A percentile compares a stretch with the other conserved stretches of the same genome.
Evolutionary conservation across 2,888 invertebrate species (phyloP).

Genomic region (Sarcophaga subvicina): DNA sequence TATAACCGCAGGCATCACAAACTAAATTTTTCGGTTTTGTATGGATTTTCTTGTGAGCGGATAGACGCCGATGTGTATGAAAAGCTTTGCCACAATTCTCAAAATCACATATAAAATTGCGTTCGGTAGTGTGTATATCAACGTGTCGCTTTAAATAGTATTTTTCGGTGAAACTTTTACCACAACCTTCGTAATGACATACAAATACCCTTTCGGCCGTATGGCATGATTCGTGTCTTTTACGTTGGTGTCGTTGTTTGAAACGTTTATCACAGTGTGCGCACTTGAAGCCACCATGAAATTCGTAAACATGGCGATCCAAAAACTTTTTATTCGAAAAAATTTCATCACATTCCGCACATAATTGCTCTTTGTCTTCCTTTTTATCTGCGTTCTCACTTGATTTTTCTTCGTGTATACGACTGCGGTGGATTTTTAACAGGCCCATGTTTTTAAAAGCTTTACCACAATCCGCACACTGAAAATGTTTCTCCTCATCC

Average conservation of each 20-base stretch:
- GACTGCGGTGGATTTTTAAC: slow-evolving; percentile 72
- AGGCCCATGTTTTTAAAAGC: slow-evolving; percentile 72
- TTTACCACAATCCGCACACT: slow-evolving; percentile 74
- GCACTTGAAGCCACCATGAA: slow-evolving; percentile 66
- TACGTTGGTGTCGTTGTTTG: slow-evolving; percentile 75
- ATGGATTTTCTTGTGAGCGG: slow-evolving; percentile 75
- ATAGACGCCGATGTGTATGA: slow-evolving; percentile 73
- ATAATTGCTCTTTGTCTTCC: slow-evolving; percentile 58
- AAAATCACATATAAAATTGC: slow-evolving; percentile 74
- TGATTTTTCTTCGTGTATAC: slow-evolving; percentile 57
- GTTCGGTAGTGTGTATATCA: slow-evolving; percentile 73
- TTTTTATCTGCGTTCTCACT: slow-evolving; percentile 39
- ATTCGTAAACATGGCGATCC: slow-evolving; percentile 56
- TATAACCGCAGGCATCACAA: slow-evolving; percentile 60
- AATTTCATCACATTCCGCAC: slow-evolving; percentile 61
- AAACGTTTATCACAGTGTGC: slow-evolving; percentile 74
- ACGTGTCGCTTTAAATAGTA: slow-evolving; percentile 73
- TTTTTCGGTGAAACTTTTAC: slow-evolving; percentile 75
- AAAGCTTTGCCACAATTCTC: slow-evolving; percentile 76
- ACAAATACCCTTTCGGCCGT: slow-evolving; percentile 73
- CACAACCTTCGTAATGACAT: slow-evolving; percentile 75
- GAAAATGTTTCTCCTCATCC: slow-evolving; percentile 56
- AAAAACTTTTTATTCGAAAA: slow-evolving; percentile 59
- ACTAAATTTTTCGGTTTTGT: slow-evolving; percentile 73
- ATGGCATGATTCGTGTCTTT: slow-evolving; percentile 75